Base-by-base conservation (phyloP, 2,797 vertebrate species). In the Rhinatrema bivittatum region DNA sequence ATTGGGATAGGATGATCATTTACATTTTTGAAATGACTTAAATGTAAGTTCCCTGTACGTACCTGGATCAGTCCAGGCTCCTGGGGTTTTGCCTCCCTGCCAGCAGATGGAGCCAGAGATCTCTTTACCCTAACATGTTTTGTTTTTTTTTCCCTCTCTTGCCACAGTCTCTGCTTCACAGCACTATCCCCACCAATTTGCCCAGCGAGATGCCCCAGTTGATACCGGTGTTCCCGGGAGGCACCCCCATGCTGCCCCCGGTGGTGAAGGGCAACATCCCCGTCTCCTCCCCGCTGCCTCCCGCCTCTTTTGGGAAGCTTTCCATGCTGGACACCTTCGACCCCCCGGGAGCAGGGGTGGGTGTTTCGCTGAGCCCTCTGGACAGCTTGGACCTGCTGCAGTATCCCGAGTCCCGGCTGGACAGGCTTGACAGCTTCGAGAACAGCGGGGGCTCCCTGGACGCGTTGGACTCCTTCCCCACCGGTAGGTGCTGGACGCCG, bases 161-260 rank as follows among this genome's bases (percentile, higher is more conserved):
- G 4, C 18, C 4, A 1, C 60, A 84, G 80, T 78, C 80, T 56
- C 64, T 82, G 79, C 91, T 72, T 75, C 90, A 70, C 46, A 67
- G 76, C 16, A 61, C 74, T 39, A 89, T 97, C 66, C 89, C 94
- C 14, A 83, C 90, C 46, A 90, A 84, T 53, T 74, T 94, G 40
- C 89, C 93, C 39, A 91, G 90, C 19, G 92, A 94, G 14, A 80
- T 93, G 13, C 89, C 95, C n/a, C 90, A 87, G 51, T 68, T 97
- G 42, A 70, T 86, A 68, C 61, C 87, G 25, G 25, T 97, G 82
- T 84, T 84, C 43, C 79, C 82, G 0, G 48, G 76, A 0, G 78
- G 79, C 38, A 70, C 78, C 25, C 74, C 79, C 0, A 53, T 85
- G 37, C 70, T 86, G 27, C 69, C 78, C 13, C 83, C 91, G 1